Base-by-base conservation (phyloP, 2,888 invertebrate species). In the Girardia tigrina region DNA sequence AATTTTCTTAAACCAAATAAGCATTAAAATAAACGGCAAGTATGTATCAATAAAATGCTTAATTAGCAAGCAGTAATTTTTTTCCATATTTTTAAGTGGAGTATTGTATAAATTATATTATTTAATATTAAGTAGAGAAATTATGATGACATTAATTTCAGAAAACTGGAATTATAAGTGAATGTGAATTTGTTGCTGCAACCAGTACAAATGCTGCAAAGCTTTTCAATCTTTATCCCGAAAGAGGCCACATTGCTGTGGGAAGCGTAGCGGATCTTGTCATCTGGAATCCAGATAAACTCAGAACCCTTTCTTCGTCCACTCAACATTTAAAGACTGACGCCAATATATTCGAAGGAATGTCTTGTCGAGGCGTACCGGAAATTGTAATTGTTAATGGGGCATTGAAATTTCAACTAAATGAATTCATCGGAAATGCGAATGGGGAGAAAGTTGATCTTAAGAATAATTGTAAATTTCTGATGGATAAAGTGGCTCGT, bases 181-280 rank as follows among this genome's bases (percentile, higher is more conserved):
- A 56, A 56, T 8, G 8, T 23, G 56, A 56, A 8, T 56, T 56
- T 16, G 56, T 56, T 56, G 4, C 56, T 4, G 56, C 56, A 20
- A 56, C 56, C 4, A 56, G 56, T 56, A 56, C 56, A 56, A 56
- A 56, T n/a, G 56, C 56, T 56, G 56, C 56, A 56, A 56, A 56
- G 56, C 6, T 56, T n/a, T 56, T 56, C 56, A 56, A 56, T 56
- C 56, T 56, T 8, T 56, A 8, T 16, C 56, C 56, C 6, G 56
- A 56, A 12, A 4, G 56, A 56, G 56, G 56, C 4, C 56, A 56
- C 23, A 56, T 56, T 56, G 56, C 56, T 20, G n/a, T 56, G n/a
- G 56, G 56, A 56, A 56, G 56, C n/a, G n/a, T 56, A 20, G 56
- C 56, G n/a, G 56, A 56, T 56, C n/a, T 56, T 56, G 56, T 56